Conservation (phyloP, 2,888 invertebrate species). For the Physocephala rufipes region DNA sequence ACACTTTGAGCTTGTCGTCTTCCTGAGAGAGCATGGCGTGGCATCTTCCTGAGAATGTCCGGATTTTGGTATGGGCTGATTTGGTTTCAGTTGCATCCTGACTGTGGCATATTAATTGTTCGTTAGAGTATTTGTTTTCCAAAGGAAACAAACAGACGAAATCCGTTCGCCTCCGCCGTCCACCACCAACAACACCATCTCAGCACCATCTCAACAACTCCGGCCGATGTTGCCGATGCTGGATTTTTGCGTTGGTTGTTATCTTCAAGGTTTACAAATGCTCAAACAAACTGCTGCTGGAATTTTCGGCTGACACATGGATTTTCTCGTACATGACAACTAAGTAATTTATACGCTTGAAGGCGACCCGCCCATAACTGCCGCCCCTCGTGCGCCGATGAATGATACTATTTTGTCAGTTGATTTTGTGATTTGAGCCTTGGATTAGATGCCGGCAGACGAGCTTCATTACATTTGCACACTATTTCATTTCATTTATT, state of each 20-base stretch:
- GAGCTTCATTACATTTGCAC: constrained; percentile 35
- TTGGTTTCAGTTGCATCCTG: neutral
- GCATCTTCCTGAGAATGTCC: constrained; percentile 29
- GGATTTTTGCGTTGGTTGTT: constrained; percentile 6
- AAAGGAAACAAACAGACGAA: neutral
- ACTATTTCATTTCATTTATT: constrained; percentile 35
- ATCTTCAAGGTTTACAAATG: constrained; percentile 32
- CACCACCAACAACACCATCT: neutral
- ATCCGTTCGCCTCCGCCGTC: neutral
- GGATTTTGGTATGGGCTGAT: constrained; percentile 9
- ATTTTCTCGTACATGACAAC: constrained; percentile 46
- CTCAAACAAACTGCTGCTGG: constrained; percentile 23
- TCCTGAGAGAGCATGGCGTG: too few species aligned
- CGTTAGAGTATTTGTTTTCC: constrained; percentile 22
- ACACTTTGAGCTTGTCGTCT: constrained; percentile 43
- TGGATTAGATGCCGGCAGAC: neutral
- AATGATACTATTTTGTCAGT: neutral
- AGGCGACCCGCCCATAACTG: constrained; percentile 27
- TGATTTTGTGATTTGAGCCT: constrained; percentile 6
- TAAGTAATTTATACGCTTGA: constrained; percentile 44
- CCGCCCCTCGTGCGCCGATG: neutral
- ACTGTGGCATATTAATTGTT: constrained; percentile 33
- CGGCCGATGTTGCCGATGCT: neutral
- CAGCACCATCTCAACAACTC: neutral
- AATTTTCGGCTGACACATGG: constrained; percentile 45